These are phyloP conservation scores for Psilopogon haemacephalus DNA, from an alignment of 2,113 vertebrate species.

Conservation along the genomic window DNA sequence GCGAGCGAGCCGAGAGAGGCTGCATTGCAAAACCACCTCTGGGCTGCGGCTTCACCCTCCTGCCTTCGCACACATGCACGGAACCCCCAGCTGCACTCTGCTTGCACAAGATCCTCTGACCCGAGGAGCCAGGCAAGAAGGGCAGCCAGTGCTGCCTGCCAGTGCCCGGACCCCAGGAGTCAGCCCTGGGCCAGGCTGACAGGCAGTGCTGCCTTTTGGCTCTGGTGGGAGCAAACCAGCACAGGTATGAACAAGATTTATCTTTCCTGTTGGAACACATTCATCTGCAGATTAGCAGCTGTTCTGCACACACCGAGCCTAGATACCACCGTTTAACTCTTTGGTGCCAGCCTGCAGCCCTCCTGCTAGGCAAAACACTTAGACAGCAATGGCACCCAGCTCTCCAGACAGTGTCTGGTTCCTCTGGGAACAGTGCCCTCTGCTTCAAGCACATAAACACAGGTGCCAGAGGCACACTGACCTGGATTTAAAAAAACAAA, in stretches of 20 bases:
- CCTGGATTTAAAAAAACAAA: too few relatives aligned
- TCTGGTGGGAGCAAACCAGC: background rate
- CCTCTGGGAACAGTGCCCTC: background rate
- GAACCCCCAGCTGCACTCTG: rapidly evolving
- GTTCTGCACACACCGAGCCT: background rate
- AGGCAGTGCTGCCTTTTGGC: background rate
- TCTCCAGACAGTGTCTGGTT: background rate
- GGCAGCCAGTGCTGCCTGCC: rapidly evolving
- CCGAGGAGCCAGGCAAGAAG: background rate
- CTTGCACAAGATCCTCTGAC: background rate
- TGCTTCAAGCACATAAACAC: background rate
- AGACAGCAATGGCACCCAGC: background rate
- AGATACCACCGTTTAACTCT: background rate
- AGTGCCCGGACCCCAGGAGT: background rate
- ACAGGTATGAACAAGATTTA: background rate
- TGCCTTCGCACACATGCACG: rapidly evolving
- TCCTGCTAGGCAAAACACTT: background rate
- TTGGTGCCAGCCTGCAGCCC: background rate
- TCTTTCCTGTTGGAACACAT: constrained; percentile 35
- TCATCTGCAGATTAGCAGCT: background rate
- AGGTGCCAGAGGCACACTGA: background rate
- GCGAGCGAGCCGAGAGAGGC: rapidly evolving
- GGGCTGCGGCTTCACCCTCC: background rate
- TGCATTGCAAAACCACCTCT: rapidly evolving
- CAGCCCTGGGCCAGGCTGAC: background rate